Percentiles rank a stretch among this genome's conserved stretches.
Evolutionary conservation across 2,797 vertebrate species (phyloP).

Genomic region (Cheirogaleus major): DNA sequence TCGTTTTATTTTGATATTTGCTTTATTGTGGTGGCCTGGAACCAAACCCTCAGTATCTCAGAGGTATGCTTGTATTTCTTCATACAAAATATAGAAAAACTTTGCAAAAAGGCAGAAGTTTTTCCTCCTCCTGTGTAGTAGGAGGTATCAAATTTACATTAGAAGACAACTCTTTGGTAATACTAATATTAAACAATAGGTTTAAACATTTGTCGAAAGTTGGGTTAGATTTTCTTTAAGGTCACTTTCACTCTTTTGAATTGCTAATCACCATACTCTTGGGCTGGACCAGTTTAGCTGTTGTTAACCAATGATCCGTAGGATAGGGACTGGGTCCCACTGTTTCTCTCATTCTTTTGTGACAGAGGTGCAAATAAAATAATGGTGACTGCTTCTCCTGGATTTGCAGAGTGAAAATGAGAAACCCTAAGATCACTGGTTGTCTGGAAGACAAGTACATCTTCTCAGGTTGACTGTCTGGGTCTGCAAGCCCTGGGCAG

Average conservation of each 20-base stretch:
- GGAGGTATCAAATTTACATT: background rate
- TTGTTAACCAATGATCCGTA: background rate
- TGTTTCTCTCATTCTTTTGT: background rate
- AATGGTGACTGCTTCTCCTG: background rate
- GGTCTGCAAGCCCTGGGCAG: background rate
- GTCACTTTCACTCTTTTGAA: background rate
- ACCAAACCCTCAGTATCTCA: background rate
- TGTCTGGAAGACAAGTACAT: background rate
- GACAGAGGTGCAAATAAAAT: background rate
- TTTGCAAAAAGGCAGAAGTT: background rate
- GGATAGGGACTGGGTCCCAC: background rate
- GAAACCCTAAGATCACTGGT: background rate
- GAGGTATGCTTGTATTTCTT: background rate
- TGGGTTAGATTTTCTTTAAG: conserved; percentile 13
- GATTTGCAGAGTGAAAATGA: background rate
- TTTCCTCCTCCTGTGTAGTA: background rate
- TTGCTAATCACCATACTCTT: background rate
- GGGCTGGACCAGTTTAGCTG: background rate
- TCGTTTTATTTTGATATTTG: background rate
- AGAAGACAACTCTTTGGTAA: background rate
- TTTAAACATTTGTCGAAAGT: background rate
- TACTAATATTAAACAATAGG: background rate
- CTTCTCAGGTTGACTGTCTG: background rate
- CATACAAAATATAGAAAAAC: background rate
- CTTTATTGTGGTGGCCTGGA: background rate